A percentile compares a stretch with the other conserved stretches of the same genome.
These are phyloP conservation scores for Micromesistius poutassou DNA, from an alignment of 2,797 vertebrate species.

Conservation along the genomic window DNA sequence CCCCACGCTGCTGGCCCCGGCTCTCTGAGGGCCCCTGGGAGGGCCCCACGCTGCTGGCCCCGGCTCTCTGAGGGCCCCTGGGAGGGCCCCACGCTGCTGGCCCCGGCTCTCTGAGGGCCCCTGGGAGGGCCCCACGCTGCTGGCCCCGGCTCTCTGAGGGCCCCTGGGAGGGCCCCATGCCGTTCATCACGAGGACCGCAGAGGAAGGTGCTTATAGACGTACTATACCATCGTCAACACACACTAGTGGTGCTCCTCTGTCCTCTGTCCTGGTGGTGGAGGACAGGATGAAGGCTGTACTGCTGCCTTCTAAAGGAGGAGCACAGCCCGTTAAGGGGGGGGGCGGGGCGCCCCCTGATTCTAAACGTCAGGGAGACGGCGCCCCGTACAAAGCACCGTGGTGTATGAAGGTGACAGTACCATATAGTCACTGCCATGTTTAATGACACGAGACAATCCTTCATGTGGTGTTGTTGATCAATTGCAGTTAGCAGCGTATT, in stretches of 20 bases:
- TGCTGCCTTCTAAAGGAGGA: neutral
- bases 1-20: no score
- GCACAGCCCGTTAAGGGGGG: neutral
- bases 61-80: neutral
- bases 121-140: conserved; percentile 86
- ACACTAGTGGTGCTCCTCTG: neutral
- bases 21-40: conserved; percentile 85
- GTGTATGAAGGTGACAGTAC: neutral
- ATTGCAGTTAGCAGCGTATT: no score
- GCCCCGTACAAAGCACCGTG: neutral
- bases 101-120: no score
- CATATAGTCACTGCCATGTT: neutral
- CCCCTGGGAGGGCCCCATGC: neutral
- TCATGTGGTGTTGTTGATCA: no score
- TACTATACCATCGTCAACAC: neutral
- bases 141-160: no score
- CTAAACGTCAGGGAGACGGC: neutral
- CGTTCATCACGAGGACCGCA: neutral
- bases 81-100: no score
- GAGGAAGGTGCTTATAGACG: neutral
- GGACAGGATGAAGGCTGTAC: neutral
- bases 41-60: conserved; percentile 69
- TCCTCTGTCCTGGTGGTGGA: neutral
- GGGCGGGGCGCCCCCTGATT: neutral
- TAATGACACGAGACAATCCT: neutral